Conservation (phyloP, 2,797 vertebrate genomes). For the Clamator glandarius region DNA sequence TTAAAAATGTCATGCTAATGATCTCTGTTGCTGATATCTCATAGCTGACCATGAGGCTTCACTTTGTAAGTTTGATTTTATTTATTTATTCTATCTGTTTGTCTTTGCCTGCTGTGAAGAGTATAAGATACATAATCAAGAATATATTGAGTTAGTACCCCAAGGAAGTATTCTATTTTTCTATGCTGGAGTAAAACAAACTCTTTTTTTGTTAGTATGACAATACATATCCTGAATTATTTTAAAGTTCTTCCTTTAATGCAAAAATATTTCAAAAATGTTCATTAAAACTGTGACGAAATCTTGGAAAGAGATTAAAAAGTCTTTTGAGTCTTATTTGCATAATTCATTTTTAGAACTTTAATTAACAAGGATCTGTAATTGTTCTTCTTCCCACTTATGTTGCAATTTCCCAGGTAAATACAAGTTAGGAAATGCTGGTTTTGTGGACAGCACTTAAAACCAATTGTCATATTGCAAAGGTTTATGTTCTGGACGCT, state of each 20-base stretch:
- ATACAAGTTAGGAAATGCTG: constrained; percentile 70
- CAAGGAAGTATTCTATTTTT: background rate
- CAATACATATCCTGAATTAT: background rate
- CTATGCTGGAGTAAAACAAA: background rate
- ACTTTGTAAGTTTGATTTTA: background rate
- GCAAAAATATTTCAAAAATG: constrained; percentile 11
- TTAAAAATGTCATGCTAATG: background rate
- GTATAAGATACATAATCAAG: background rate
- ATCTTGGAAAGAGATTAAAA: constrained; percentile 54
- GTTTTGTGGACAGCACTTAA: constrained; percentile 32
- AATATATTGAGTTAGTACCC: background rate
- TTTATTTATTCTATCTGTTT: background rate
- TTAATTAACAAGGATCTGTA: constrained; percentile 75
- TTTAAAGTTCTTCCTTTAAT: constrained; percentile 39
- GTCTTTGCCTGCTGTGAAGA: background rate
- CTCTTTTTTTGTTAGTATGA: background rate
- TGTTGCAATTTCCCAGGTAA: constrained; percentile 74
- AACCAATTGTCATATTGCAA: constrained; percentile 31
- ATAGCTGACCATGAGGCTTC: background rate
- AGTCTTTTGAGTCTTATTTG: constrained; percentile 70
- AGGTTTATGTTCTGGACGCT: background rate
- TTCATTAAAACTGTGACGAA: constrained; percentile 41
- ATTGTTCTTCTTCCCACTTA: constrained; percentile 75
- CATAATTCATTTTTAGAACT: constrained; percentile 79
- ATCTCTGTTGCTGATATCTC: background rate